A percentile compares a stretch with the other conserved stretches of the same genome.
Evolutionary conservation across 1,140 invertebrate genomes (phyloP).

Genomic region (Bombus turneri): DNA sequence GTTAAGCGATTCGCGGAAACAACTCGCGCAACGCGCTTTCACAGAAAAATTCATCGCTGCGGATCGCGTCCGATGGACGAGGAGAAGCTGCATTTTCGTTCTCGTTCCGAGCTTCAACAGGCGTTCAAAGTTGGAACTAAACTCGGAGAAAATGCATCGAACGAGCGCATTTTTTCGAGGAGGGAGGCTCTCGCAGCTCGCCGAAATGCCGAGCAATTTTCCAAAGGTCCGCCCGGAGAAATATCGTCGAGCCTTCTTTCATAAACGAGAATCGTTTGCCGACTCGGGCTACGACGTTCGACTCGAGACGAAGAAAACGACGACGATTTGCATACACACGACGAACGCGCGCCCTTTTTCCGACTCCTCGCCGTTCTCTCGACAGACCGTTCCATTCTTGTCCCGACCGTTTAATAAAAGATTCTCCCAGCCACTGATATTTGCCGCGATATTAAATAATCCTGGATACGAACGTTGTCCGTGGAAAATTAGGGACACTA

Average conservation of each 20-base stretch:
- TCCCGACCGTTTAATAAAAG: neutral
- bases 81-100: neutral
- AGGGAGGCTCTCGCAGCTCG: neutral
- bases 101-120: too few species aligned
- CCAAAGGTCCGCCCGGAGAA: neutral
- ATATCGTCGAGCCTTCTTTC: slow-evolving; percentile 8
- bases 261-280: slow-evolving; percentile 37
- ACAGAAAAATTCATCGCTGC: too few species aligned
- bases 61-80: too few species aligned
- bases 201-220: slow-evolving; percentile 18
- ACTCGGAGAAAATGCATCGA: neutral
- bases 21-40: too few species aligned
- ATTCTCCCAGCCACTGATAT: too few species aligned
- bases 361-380: too few species aligned
- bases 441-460: too few species aligned
- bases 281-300: neutral
- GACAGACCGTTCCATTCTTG: too few species aligned
- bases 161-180: slow-evolving; percentile 8
- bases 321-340: slow-evolving; percentile 3
- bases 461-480: too few species aligned
- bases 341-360: neutral
- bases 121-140: neutral
- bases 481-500: too few species aligned
- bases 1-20: too few species aligned
- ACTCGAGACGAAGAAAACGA: neutral